Base-by-base conservation (phyloP, 2,113 vertebrate species). In the Pollimyrus isidori region DNA sequence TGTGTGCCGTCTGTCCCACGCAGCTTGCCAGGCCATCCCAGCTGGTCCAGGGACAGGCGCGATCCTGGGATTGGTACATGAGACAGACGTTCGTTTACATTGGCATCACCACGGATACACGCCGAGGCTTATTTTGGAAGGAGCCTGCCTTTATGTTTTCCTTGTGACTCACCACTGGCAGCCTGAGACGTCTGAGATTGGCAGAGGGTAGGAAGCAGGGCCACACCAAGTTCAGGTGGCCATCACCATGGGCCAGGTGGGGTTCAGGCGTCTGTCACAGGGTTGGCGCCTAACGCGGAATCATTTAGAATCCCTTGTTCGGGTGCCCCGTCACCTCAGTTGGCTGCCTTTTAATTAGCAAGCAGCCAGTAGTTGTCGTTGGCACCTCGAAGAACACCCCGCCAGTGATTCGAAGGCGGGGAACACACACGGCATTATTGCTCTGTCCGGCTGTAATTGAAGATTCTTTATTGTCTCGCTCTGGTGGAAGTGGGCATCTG, bases 391-490 rank as follows among this genome's bases (percentile, higher is more conserved):
- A 52, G 49, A 88, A 35, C 49, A 7, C n/a, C n/a, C 84, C 10
- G 10, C 13, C 26, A 10, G 17, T 23, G 15, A 76, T 39, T 39
- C 13, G 17, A 84, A n/a, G 82, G 35, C 3, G 45, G 7, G 82
- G 35, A 48, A 48, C 39, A n/a, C 82, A 26, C 19, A n/a, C 42
- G 26, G n/a, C 45, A 35, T 48, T 46, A 53, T 50, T 13, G 56
- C 52, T 65, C 7, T 88, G 62, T 48, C 87, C n/a, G n/a, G 19
- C n/a, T 30, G 87, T 88, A 69, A 88, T 48, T 88, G 62, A 73
- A 48, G 87, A 65, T 73, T 35, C 26, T 88, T 88, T 50, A 88
- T 58, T 7, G 87, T 26, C 42, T 11, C 4, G 2, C 42, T n/a
- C 11, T 49, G 87, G 62, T 69, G 45, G n/a, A 73, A 69, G 10